A percentile compares a stretch with the other conserved stretches of the same genome.
Evolutionary conservation across 2,888 invertebrate species (phyloP).

Genomic region (Cylindroiulus punctatus): DNA sequence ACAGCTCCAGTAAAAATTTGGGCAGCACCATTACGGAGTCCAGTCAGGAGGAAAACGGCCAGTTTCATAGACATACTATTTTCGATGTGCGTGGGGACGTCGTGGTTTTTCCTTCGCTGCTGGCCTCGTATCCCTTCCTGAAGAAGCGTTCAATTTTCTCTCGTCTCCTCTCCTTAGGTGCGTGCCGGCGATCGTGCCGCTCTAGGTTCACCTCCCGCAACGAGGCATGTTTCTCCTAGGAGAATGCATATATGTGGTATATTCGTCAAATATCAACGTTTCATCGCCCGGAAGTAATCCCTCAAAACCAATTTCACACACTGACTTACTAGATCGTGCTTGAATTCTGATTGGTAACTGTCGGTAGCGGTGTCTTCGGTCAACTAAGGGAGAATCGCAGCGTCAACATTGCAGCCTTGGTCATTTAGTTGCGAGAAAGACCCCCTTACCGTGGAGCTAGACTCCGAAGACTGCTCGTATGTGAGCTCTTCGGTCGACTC

Average conservation of each 20-base stretch:
- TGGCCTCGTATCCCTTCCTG: neutral
- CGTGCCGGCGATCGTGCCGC: neutral
- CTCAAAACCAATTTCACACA: neutral
- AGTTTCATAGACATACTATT: neutral
- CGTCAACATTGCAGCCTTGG: neutral
- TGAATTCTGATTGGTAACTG: neutral
- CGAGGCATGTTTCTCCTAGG: neutral
- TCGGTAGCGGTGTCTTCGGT: neutral
- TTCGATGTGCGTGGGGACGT: neutral
- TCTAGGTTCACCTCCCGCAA: neutral
- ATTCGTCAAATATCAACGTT: neutral
- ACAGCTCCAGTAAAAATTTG: neutral
- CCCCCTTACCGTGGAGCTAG: neutral
- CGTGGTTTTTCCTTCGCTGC: neutral
- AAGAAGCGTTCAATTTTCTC: neutral
- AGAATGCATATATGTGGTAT: neutral
- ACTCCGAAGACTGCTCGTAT: neutral
- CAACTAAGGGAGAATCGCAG: neutral
- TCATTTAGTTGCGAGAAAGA: neutral
- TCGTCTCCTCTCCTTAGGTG: neutral
- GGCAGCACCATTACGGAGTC: neutral
- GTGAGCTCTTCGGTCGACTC: neutral
- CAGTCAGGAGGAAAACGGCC: neutral
- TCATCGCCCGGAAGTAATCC: neutral
- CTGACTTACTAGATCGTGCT: neutral